These are phyloP conservation scores for Microcaecilia unicolor DNA, from an alignment of 2,797 vertebrate genomes.

Conservation along the genomic window DNA sequence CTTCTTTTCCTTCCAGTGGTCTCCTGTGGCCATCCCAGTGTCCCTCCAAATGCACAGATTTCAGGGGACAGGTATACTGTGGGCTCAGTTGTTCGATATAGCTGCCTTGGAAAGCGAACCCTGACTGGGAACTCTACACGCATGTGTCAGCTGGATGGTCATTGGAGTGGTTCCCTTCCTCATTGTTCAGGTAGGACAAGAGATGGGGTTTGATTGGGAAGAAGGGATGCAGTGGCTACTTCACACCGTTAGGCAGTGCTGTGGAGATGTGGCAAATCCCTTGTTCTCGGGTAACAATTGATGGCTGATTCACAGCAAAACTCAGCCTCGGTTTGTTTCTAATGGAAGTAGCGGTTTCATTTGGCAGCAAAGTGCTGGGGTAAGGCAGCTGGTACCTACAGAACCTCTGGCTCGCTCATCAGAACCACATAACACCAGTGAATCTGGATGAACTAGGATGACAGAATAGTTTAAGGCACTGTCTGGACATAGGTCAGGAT, in stretches of 20 bases:
- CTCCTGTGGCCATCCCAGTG: slow-evolving; percentile 83
- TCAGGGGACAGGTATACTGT: slow-evolving; percentile 79
- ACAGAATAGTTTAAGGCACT: too few relatives aligned
- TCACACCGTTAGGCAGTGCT: not conserved
- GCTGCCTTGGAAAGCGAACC: slow-evolving; percentile 70
- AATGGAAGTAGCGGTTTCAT: too few relatives aligned
- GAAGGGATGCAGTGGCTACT: too few relatives aligned
- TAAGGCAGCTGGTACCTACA: fast-evolving
- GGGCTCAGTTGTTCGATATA: slow-evolving; percentile 85
- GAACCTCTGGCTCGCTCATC: not conserved
- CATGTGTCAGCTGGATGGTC: slow-evolving; percentile 87
- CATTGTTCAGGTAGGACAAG: slow-evolving; percentile 83
- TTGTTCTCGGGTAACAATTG: not conserved
- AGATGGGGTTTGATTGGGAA: fast-evolving
- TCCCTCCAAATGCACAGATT: slow-evolving; percentile 83
- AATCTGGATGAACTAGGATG: too few relatives aligned
- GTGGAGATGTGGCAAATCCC: too few relatives aligned
- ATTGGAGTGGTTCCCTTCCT: slow-evolving; percentile 88
- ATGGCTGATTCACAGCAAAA: too few relatives aligned
- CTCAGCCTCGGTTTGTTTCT: too few relatives aligned
- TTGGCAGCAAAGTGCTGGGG: not conserved
- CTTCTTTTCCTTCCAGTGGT: slow-evolving; percentile 69
- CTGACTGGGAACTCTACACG: slow-evolving; percentile 88
- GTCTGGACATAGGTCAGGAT: too few relatives aligned
- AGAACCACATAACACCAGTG: too few relatives aligned